Base-by-base conservation (phyloP, 2,113 vertebrate genomes). In the Aegithalos caudatus region DNA sequence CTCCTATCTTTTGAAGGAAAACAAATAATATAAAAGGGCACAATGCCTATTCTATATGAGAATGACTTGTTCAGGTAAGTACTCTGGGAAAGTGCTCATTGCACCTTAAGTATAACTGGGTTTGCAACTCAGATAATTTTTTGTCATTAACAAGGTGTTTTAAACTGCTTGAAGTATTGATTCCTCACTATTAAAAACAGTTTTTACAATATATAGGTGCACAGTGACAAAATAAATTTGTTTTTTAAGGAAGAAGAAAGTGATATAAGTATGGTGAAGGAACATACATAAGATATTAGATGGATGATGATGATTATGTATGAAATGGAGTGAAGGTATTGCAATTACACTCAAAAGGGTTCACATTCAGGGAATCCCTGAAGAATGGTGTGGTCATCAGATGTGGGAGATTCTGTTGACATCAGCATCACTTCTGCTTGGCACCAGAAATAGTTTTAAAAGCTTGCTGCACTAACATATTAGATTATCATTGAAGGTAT, bases 361-460 rank as follows among this genome's bases (percentile, higher is more conserved):
- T 95, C 90, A 95, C 94, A 96, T 57, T 95, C 73, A 97, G 94
- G 94, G 90, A 96, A 79, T 93, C 90, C 92, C 95, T 95, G 96
- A 94, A 91, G 94, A 96, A 94, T 95, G 87, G 85, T 96, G 92
- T 93, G 81, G 87, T 97, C 94, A 93, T 96, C 95, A 90, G 91
- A 88, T 95, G 87, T 85, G 81, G 90, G 90, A 96, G 90, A 94
- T 69, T 96, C 92, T 94, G 92, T 78, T 85, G 94, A 94, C 94
- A 96, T 96, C 92, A 95, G 94, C 94, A 91, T 92, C 94, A 93
- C 95, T 95, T 97, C 95, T 95, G 92, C 94, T 87, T 72, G 94
- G 78, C 94, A 97, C n/a, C 87, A 97, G 88, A 97, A 95, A 95
- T 72, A 73, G 94, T 96, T 97, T 97, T 96, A 97, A 97, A 97